Evolutionary conservation across 2,888 invertebrate species (phyloP).

Genomic region (Dascillus cervinus): DNA sequence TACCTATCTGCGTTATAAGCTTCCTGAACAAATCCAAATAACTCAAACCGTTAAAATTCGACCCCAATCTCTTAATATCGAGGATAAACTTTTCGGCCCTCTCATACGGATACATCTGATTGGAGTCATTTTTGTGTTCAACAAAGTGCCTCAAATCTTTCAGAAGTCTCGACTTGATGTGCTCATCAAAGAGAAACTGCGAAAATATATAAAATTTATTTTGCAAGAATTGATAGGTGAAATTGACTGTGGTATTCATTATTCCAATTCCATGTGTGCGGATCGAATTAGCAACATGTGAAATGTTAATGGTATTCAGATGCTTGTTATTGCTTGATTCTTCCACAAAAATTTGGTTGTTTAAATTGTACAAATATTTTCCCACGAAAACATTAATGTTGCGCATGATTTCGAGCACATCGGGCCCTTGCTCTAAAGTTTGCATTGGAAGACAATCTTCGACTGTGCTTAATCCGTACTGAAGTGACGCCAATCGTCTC

Average conservation of each 20-base stretch:
- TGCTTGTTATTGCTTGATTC: constrained; percentile 86
- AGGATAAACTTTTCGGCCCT: constrained; percentile 90
- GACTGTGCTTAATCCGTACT: constrained; percentile 72
- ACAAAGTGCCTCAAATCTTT: constrained; percentile 80
- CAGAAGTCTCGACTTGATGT: constrained; percentile 87
- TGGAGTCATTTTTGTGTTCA: constrained; percentile 59
- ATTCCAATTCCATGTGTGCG: constrained; percentile 95
- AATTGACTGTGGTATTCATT: constrained; percentile 90
- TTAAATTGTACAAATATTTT: constrained; percentile 89
- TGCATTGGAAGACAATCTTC: constrained; percentile 94
- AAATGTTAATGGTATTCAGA: constrained; percentile 89
- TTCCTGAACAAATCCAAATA: constrained; percentile 90
- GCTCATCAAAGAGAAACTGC: constrained; percentile 96
- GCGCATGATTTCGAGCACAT: constrained; percentile 94
- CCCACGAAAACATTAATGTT: constrained; percentile 93
- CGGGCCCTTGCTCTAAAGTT: constrained; percentile 93
- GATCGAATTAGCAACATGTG: constrained; percentile 94
- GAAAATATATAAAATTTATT: constrained; percentile 92
- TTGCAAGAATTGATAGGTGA: constrained; percentile 87
- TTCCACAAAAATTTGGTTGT: constrained; percentile 94
- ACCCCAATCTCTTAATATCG: constrained; percentile 79
- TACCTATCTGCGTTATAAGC: constrained; percentile 85
- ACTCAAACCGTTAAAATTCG: constrained; percentile 72
- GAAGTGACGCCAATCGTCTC: constrained; percentile 79
- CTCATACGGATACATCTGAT: constrained; percentile 76